phyloP scores from a whole-genome alignment of 2,888 invertebrate genomes.

The Tipula confusa region DNA sequence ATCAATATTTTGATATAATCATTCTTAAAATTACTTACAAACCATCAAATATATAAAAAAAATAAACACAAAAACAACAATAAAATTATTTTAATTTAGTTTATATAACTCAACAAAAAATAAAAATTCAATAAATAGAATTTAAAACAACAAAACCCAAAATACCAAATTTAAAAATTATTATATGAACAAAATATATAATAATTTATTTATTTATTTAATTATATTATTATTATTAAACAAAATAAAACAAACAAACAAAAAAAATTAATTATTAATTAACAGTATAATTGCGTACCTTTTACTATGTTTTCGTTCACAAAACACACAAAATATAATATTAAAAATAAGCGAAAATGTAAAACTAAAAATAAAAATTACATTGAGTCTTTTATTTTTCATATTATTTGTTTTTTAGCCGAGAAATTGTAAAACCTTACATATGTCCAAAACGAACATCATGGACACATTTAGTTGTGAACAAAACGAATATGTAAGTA shows the following conservation, averaged over 20 bases:
- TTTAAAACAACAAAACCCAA: constrained; percentile 14
- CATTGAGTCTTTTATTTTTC: background rate
- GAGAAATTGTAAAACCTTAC: background rate
- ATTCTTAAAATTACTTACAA: background rate
- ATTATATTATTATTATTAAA: background rate
- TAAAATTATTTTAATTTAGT: background rate
- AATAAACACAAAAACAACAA: background rate
- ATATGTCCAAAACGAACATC: background rate
- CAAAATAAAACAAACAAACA: background rate
- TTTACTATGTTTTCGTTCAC: constrained; percentile 3
- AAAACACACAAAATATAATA: constrained; percentile 25
- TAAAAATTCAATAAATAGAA: background rate
- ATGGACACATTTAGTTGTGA: background rate
- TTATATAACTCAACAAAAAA: background rate
- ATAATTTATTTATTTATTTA: constrained; percentile 15
- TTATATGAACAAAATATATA: background rate
- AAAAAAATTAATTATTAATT: background rate
- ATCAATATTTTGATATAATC: constrained; percentile 4
- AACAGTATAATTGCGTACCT: constrained; percentile 5
- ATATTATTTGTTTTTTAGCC: background rate
- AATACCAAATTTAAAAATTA: background rate
- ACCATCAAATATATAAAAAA: background rate
- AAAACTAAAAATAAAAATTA: constrained; percentile 25
- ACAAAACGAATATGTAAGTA: too few species aligned
- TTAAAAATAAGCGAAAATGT: constrained; percentile 20